Evolutionary conservation across 2,113 vertebrate species (phyloP).

Genomic region (Archilochus colubris): DNA sequence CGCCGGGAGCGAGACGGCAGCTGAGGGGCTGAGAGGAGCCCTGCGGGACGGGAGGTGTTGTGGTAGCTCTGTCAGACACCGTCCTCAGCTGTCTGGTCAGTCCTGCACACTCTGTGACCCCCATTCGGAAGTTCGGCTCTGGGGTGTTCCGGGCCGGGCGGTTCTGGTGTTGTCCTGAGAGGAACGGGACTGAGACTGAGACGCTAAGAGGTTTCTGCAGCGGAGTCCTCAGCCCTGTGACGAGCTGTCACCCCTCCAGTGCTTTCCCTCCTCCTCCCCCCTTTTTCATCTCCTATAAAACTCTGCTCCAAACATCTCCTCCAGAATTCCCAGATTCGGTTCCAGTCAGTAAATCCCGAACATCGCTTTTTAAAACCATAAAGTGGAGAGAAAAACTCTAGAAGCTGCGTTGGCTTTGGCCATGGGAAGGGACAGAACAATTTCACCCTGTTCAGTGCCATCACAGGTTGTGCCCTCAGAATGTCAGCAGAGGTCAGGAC

Average conservation of each 20-base stretch:
- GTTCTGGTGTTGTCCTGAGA: neutral
- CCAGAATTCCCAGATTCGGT: fast-evolving
- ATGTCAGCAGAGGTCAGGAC: fast-evolving
- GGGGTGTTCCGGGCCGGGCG: fast-evolving
- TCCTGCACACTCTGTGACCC: neutral
- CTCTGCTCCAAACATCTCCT: fast-evolving
- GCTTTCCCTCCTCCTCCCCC: fast-evolving
- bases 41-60: too few species aligned
- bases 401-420: fast-evolving
- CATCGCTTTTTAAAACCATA: fast-evolving
- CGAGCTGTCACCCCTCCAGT: fast-evolving
- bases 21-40: too few species aligned
- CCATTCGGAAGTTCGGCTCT: fast-evolving
- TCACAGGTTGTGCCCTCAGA: neutral
- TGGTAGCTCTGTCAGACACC: fast-evolving
- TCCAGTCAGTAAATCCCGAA: neutral
- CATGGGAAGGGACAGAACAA: fast-evolving
- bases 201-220: fast-evolving
- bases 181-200: neutral
- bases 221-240: fast-evolving
- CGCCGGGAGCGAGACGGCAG: neutral
- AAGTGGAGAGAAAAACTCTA: too few species aligned
- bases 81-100: too few species aligned
- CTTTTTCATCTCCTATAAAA: too few species aligned
- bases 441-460: too few species aligned